phyloP scores from a whole-genome alignment of 2,797 vertebrate genomes.

The Allobates femoralis region DNA sequence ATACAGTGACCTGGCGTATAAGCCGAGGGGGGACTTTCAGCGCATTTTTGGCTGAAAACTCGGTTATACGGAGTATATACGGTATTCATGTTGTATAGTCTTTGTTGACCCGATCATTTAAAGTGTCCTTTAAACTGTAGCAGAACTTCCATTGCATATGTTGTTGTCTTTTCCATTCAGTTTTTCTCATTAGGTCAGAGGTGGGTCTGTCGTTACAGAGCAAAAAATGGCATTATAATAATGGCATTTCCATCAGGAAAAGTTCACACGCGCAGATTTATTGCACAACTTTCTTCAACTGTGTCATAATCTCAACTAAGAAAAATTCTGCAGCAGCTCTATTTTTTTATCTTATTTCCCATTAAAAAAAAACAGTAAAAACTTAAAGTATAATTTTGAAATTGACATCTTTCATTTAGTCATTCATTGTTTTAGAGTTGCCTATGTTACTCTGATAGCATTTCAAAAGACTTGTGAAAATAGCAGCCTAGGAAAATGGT shows the following conservation, averaged over 20 bases:
- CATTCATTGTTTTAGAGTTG: too few species aligned
- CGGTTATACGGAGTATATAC: too few species aligned
- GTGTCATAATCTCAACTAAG: too few species aligned
- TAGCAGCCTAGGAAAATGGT: not conserved
- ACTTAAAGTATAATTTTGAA: not conserved
- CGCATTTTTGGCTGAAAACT: too few species aligned
- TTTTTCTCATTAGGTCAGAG: not conserved
- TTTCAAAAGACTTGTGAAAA: not conserved
- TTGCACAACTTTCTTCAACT: too few species aligned
- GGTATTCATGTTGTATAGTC: not conserved
- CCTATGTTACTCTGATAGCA: too few species aligned
- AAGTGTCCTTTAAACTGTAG: not conserved
- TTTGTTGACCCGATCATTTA: not conserved
- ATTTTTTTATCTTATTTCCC: too few species aligned
- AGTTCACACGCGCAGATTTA: too few species aligned
- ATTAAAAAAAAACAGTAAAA: too few species aligned
- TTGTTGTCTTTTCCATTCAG: slow-evolving; percentile 26
- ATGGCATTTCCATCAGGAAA: not conserved
- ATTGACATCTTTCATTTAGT: not conserved
- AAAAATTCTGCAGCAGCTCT: too few species aligned
- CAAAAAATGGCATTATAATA: not conserved
- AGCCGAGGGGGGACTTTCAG: too few species aligned
- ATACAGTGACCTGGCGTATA: too few species aligned
- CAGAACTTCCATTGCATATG: slow-evolving; percentile 16
- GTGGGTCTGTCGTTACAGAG: not conserved